These are phyloP conservation scores for Cinclus mexicanus DNA, from an alignment of 2,113 vertebrate species.

Conservation along the genomic window DNA sequence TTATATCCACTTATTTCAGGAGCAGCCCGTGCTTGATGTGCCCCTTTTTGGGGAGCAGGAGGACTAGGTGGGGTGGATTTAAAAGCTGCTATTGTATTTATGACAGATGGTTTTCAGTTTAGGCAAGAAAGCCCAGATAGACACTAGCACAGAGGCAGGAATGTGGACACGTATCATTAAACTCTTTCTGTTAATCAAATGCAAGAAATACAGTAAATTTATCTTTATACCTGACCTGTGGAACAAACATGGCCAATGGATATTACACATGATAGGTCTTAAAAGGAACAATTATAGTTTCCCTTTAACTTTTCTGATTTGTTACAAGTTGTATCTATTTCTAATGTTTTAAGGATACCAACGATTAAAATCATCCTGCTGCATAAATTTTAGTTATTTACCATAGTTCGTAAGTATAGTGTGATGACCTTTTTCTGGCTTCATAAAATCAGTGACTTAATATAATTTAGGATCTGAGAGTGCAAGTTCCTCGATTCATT, in stretches of 20 bases:
- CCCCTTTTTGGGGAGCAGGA: conserved; percentile 4
- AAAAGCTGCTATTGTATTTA: background rate
- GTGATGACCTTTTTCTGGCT: conserved; percentile 56
- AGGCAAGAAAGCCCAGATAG: background rate
- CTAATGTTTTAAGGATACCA: conserved; percentile 13
- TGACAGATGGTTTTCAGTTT: conserved; percentile 27
- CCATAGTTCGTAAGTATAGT: conserved; percentile 41
- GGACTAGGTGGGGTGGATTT: conserved; percentile 3
- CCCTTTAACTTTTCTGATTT: conserved; percentile 28
- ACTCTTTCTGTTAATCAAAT: conserved; percentile 31
- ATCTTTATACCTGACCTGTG: background rate
- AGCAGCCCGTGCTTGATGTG: background rate
- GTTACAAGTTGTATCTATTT: conserved; percentile 1
- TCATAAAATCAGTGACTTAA: conserved; percentile 50
- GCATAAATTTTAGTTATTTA: conserved; percentile 55
- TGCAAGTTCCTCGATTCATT: conserved; percentile 37
- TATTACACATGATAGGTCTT: background rate
- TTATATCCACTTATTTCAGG: conserved; percentile 49
- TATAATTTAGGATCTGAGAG: conserved; percentile 56
- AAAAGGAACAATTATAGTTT: conserved; percentile 42
- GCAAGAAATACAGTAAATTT: background rate
- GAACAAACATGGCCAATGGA: background rate
- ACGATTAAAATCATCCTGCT: background rate
- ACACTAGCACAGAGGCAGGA: background rate
- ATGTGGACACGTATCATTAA: background rate